Evolutionary conservation across 2,113 vertebrate genomes (phyloP), one percentile per base, ranked within the genome.

Genomic region (Hippotragus niger): DNA sequence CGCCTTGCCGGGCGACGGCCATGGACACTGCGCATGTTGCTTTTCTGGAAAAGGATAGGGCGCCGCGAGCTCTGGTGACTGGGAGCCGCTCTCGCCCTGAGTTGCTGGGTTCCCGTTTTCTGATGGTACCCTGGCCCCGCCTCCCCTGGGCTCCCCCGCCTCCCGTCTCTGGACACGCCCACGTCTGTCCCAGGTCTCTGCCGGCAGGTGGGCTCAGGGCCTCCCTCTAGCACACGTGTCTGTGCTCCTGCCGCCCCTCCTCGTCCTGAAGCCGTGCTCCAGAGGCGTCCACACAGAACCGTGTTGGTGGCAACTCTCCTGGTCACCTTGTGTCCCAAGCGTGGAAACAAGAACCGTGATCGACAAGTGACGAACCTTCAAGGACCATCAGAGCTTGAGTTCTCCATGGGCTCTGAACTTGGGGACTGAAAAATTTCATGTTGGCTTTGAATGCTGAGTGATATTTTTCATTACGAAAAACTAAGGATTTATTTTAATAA

Each of bases 211-310:
- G 43, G 27, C 33, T 64, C n/a, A 43, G 67, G 40, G 52, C 10
- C 21, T 3, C 6, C 4, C 52, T n/a, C 7, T 0, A 9, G 10
- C n/a, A 19, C 36, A 13, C 1, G 1, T 0, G 0, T 5, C 16
- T 76, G 71, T 43, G 40, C 6, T 43, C 36, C 71, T 43, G 50
- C 64, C 7, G 4, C 71, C 4, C 0, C 2, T 2, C 43, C 47
- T 10, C 4, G 10, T 19, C 14, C 1, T 45, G 58, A 64, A 31
- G 55, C 2, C 10, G 2, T 27, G 55, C 11, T 50, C 74, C 6
- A 6, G 50, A 25, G 50, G 19, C 4, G 11, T 40, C 16, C 17
- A 2, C 5, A 17, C 76, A 47, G 31, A 10, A 21, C 45, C 7
- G 6, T 3, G 12, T 4, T 50, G n/a, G 33, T 5, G 36, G 31